These are phyloP conservation scores for Idaea aversata DNA, from an alignment of 2,888 invertebrate species.

Conservation along the genomic window DNA sequence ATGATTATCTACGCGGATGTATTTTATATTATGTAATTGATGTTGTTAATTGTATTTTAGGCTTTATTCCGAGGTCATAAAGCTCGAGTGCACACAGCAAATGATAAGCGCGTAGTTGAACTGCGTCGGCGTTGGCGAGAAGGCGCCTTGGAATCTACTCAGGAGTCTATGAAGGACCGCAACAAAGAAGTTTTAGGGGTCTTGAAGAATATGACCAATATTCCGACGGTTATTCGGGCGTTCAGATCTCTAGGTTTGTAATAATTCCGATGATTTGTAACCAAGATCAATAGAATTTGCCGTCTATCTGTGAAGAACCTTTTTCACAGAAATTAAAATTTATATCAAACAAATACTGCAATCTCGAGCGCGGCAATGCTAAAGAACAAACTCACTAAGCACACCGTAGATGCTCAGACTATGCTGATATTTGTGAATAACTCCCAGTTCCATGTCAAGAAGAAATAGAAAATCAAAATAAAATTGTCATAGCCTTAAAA, in stretches of 20 bases:
- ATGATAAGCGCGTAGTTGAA: constrained; percentile 45
- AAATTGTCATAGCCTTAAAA: too few relatives aligned
- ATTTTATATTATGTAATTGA: neutral
- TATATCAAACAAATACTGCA: too few relatives aligned
- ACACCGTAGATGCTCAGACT: too few relatives aligned
- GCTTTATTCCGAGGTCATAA: constrained; percentile 78
- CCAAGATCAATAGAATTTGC: too few relatives aligned
- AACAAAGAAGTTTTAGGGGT: constrained; percentile 69
- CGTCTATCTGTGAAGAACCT: too few relatives aligned
- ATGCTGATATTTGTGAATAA: too few relatives aligned
- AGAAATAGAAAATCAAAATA: too few relatives aligned
- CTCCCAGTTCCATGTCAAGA: too few relatives aligned
- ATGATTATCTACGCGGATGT: neutral
- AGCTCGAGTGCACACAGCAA: constrained; percentile 40
- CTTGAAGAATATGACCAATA: constrained; percentile 53
- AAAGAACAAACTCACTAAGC: too few relatives aligned
- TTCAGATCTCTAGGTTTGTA: constrained; percentile 65
- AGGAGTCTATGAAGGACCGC: constrained; percentile 60
- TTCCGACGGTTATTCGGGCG: constrained; percentile 62
- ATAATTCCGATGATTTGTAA: neutral
- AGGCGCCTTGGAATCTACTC: constrained; percentile 58
- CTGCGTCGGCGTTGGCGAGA: constrained; percentile 64
- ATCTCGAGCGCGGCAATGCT: too few relatives aligned
- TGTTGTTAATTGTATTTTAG: constrained; percentile 33
- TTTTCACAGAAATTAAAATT: too few relatives aligned